Evolutionary conservation across 2,113 vertebrate species (phyloP).

Genomic region (Apteryx mantelli): DNA sequence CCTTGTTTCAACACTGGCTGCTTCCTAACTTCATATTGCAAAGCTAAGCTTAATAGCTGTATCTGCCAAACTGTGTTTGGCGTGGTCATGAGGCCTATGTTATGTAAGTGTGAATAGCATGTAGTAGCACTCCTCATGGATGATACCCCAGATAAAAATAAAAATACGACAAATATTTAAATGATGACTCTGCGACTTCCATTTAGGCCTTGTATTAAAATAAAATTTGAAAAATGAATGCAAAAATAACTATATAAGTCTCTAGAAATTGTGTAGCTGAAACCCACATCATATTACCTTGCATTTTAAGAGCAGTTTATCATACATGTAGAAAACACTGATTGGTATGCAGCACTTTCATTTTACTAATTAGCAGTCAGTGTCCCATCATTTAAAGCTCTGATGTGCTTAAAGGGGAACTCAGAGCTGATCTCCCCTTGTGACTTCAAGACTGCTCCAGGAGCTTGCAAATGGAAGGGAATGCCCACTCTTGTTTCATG

Average conservation of each 20-base stretch:
- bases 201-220: not conserved
- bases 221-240: not conserved
- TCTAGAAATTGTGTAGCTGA: not conserved
- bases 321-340: not conserved
- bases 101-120: not conserved
- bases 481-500: not conserved
- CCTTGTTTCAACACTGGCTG: not conserved
- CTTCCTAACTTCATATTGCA: not conserved
- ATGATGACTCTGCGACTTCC: not conserved
- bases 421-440: not conserved
- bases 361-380: not conserved
- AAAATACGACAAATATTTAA: not conserved
- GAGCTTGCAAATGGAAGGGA: not conserved
- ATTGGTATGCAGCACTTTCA: not conserved
- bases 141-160: not conserved
- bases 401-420: not conserved
- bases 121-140: not conserved
- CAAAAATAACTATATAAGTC: not conserved
- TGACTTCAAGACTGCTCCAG: not conserved
- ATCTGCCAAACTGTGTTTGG: not conserved
- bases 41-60: not conserved
- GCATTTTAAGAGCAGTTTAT: not conserved
- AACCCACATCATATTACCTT: not conserved
- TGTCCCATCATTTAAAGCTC: not conserved
- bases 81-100: not conserved